Percentiles rank a stretch among this genome's conserved stretches.
These are phyloP conservation scores for Brachyistius frenatus DNA, from an alignment of 2,113 vertebrate species.

Conservation along the genomic window DNA sequence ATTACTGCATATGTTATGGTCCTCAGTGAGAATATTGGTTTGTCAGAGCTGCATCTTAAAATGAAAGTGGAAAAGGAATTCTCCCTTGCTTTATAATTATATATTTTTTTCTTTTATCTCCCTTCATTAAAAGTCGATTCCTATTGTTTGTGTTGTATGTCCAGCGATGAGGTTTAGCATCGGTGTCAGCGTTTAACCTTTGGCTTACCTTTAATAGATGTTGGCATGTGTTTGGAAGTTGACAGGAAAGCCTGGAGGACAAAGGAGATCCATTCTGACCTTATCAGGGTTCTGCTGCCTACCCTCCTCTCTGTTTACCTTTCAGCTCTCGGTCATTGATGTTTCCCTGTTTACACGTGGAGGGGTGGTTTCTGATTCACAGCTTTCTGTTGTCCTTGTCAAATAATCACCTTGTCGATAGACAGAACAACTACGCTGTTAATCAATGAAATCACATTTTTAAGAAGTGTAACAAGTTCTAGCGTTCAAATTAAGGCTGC, in stretches of 20 bases:
- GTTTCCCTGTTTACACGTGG: background rate
- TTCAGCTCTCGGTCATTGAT: background rate
- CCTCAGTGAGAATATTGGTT: conserved; percentile 24
- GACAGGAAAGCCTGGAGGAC: conserved; percentile 41
- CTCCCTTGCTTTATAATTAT: background rate
- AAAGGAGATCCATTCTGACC: conserved; percentile 44
- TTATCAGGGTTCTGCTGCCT: conserved; percentile 44
- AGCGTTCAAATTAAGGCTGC: too few relatives aligned
- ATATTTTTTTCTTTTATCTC: background rate
- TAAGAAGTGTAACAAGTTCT: too few relatives aligned
- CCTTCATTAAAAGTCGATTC: background rate
- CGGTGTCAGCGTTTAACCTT: conserved; percentile 14
- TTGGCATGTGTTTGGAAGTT: conserved; percentile 36
- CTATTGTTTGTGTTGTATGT: conserved; percentile 15
- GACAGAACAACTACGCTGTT: background rate
- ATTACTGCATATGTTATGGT: conserved; percentile 21
- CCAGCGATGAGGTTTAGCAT: background rate
- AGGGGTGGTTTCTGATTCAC: background rate
- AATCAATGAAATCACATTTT: too few relatives aligned
- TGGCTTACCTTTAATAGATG: conserved; percentile 41
- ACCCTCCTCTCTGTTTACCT: conserved; percentile 16
- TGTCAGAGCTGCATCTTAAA: conserved; percentile 24
- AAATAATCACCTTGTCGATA: background rate
- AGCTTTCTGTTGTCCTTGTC: background rate
- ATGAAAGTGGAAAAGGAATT: background rate